Evolutionary conservation across 2,797 vertebrate species (phyloP).

Genomic region (Anguilla pacifica): DNA sequence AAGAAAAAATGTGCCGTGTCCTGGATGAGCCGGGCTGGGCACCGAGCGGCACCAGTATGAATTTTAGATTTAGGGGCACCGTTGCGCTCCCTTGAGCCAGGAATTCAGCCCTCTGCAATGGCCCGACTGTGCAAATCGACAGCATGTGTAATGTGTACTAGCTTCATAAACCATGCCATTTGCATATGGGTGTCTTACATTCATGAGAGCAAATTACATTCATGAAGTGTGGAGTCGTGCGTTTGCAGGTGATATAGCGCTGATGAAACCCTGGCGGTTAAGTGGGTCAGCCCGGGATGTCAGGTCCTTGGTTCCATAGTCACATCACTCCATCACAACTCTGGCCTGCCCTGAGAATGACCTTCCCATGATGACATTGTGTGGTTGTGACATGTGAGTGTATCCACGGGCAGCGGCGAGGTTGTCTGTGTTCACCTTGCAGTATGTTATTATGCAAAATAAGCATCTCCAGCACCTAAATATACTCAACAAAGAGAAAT

Average conservation of each 20-base stretch:
- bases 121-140: neutral
- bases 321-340: neutral
- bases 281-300: neutral
- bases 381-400: neutral
- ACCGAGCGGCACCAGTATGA: neutral
- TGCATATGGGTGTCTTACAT: neutral
- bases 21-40: neutral
- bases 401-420: neutral
- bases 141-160: neutral
- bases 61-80: neutral
- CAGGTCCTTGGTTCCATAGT: neutral
- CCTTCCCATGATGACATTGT: conserved; percentile 8
- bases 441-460: neutral
- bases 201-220: neutral
- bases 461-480: neutral
- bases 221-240: neutral
- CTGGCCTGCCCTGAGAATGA: neutral
- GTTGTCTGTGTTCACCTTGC: neutral
- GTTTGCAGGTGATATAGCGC: neutral
- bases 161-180: neutral
- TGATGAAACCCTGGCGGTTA: neutral
- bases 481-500: neutral
- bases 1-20: neutral
- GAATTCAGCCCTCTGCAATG: neutral
- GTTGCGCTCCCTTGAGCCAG: neutral